Evolutionary conservation across 1,140 invertebrate species (phyloP), one percentile per base, ranked within the genome.

Genomic region (fruit fly (Drosophila melanogaster)): DNA sequence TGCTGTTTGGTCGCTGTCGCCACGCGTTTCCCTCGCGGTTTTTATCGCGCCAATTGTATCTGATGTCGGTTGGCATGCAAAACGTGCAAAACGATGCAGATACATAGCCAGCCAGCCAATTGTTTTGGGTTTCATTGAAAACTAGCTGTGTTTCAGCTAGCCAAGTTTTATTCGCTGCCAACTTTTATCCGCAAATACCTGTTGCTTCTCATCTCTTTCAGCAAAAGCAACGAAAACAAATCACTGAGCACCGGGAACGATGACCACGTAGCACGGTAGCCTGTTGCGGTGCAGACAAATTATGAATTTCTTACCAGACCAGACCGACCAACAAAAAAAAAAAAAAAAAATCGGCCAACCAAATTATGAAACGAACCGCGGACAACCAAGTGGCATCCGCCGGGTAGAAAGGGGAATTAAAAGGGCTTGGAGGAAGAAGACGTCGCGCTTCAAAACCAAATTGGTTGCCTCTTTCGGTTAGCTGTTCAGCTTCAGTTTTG

Each of bases 181-280:
- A 60, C 30, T 67, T 58, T 72, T 40, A 60, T 51, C 40, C 47
- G 22, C 57, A 30, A 54, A 54, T 76, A 66, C 72, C 72, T 77
- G 73, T 55, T 67, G 41, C 54, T 65, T 30, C 30, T 58, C 5
- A 11, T 26, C 4, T 19, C 17, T 19, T 12, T 19, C 8, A 4
- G 8, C 30, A 30, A 12, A 12, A 17, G 51, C 3, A 14, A 14
- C 10, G 47, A 30, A 33, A 65, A 30, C 30, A 10, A 67, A 70
- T 37, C 59, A n/a, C 43, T 6, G 10, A 12, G 19, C 3, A 19
- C 15, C 3, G 35, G 37, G 46, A 71, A 43, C 64, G 65, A 71
- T 49, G 66, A 56, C 70, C 67, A 78, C 79, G 79, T 83, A 83
- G 69, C 79, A 83, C 79, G 62, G 79, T 83, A 83, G 79, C 79